phyloP scores from a whole-genome alignment of 2,113 vertebrate species.

The Salminus brasiliensis region DNA sequence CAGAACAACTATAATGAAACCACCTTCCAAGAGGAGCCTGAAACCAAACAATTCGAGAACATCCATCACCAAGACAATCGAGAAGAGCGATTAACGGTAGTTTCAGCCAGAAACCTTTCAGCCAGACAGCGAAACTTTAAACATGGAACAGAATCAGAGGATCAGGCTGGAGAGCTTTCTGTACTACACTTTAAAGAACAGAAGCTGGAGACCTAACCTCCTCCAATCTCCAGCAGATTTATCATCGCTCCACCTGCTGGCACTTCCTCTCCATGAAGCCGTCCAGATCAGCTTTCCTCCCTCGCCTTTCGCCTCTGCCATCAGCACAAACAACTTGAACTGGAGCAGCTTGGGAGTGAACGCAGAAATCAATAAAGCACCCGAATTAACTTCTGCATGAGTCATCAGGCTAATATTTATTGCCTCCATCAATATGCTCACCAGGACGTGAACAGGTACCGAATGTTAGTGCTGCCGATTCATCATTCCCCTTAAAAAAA shows the following conservation, averaged over 20 bases:
- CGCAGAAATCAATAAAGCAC: background rate
- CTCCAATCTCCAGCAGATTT: background rate
- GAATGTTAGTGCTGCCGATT: background rate
- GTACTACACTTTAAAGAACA: background rate
- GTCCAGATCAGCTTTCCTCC: background rate
- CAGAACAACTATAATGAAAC: too few species aligned
- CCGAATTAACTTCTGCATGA: conserved; percentile 9
- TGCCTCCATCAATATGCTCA: background rate
- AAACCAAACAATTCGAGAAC: background rate
- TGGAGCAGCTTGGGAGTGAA: background rate
- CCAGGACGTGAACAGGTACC: background rate
- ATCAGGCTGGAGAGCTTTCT: background rate
- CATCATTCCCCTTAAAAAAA: background rate
- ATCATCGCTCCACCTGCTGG: background rate
- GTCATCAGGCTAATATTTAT: background rate
- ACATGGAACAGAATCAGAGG: background rate
- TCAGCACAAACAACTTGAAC: background rate
- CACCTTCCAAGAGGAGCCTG: too few species aligned
- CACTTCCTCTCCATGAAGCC: background rate
- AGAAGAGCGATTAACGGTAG: background rate
- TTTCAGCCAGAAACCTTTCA: background rate
- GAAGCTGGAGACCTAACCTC: background rate
- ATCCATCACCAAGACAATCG: background rate
- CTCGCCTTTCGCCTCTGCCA: background rate
- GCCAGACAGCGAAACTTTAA: too few species aligned